These are phyloP conservation scores for Sinosuthora webbiana DNA, from an alignment of 2,113 vertebrate genomes.

Conservation along the genomic window DNA sequence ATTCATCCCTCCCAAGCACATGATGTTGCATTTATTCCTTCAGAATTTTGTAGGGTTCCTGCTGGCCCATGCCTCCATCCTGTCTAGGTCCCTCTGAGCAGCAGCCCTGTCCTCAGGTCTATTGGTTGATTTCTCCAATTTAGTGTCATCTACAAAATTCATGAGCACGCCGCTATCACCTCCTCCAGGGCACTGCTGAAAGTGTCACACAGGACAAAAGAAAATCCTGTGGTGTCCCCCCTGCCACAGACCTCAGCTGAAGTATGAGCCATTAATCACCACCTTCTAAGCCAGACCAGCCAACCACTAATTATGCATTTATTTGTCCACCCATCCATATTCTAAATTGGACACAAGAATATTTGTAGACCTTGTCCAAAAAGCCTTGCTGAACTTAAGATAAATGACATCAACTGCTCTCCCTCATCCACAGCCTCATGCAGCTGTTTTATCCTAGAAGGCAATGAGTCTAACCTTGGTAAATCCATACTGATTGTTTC, in stretches of 20 bases:
- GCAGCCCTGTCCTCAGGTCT: background rate
- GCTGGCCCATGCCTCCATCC: background rate
- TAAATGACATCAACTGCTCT: background rate
- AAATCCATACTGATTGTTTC: background rate
- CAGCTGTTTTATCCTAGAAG: background rate
- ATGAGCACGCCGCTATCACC: background rate
- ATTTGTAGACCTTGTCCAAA: background rate
- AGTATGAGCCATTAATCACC: background rate
- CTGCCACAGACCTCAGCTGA: background rate
- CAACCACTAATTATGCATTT: background rate
- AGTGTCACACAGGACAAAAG: background rate
- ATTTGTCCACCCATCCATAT: background rate
- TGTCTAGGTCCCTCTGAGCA: background rate
- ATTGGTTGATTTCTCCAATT: background rate
- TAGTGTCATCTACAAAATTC: background rate
- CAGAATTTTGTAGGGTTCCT: background rate
- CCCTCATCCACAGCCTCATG: background rate
- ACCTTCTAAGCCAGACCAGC: background rate
- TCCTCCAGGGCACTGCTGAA: background rate
- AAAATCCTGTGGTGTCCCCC: background rate
- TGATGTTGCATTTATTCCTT: background rate
- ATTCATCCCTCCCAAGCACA: background rate
- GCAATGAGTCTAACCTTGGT: background rate
- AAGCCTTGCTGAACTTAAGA: background rate
- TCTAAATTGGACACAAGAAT: background rate